These are phyloP conservation scores for Pluvialis apricaria DNA, from an alignment of 2,113 vertebrate genomes.

Conservation along the genomic window DNA sequence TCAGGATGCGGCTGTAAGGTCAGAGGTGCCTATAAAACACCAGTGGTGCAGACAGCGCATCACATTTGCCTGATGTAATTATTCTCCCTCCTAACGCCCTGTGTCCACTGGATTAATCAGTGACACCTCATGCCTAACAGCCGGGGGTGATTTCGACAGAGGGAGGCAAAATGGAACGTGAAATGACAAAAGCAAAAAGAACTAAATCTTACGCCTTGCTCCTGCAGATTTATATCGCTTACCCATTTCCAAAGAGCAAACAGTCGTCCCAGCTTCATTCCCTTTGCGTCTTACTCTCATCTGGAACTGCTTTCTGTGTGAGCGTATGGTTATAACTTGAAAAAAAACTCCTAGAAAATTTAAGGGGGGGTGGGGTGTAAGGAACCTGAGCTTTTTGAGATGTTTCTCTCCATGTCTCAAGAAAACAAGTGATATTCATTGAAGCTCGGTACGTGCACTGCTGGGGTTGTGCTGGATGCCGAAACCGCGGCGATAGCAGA, in stretches of 20 bases:
- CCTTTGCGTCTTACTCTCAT: accelerated
- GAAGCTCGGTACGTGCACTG: not conserved
- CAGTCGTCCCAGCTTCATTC: not conserved
- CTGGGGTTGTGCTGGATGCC: not conserved
- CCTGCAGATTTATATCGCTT: not conserved
- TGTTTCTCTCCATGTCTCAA: not conserved
- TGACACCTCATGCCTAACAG: not conserved
- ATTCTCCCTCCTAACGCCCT: not conserved
- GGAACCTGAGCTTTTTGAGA: not conserved
- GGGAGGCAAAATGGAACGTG: not conserved
- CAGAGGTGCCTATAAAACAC: not conserved
- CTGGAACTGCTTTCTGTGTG: not conserved
- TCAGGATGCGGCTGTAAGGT: not conserved
- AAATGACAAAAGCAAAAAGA: not conserved
- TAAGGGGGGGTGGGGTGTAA: accelerated
- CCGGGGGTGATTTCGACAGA: not conserved
- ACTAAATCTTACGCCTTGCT: not conserved
- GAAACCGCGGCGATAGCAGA: accelerated
- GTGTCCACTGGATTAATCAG: not conserved
- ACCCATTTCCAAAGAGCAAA: not conserved
- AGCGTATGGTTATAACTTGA: not conserved
- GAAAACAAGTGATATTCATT: not conserved
- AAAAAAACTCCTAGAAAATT: not conserved
- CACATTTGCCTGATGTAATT: not conserved
- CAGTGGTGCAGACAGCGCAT: not conserved